These are phyloP conservation scores for Drosophila azteca DNA, from an alignment of 1,140 invertebrate species.

Conservation along the genomic window DNA sequence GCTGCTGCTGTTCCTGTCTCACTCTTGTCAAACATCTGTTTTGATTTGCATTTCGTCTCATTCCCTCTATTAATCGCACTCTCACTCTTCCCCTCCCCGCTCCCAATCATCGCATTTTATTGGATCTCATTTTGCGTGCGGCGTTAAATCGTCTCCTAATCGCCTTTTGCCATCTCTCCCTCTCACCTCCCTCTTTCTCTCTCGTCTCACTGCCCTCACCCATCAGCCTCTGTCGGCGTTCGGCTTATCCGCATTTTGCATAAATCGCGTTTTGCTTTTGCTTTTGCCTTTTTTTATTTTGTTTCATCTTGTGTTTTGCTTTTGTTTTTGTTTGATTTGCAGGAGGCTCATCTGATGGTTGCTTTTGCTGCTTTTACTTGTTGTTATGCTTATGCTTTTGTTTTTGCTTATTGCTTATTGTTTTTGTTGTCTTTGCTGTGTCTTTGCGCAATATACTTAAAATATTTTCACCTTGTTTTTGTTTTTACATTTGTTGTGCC, in stretches of 20 bases:
- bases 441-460: conserved; percentile 50
- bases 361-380: conserved; percentile 17
- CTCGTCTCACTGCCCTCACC: no score
- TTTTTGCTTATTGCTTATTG: conserved; percentile 27
- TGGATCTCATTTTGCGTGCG: conserved; percentile 71
- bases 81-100: background rate
- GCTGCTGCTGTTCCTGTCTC: conserved; percentile 24
- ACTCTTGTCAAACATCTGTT: conserved; percentile 74
- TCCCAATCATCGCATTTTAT: conserved; percentile 57
- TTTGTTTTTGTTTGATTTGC: conserved; percentile 31
- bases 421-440: conserved; percentile 12
- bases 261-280: conserved; percentile 60
- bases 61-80: no score
- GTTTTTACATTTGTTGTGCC: conserved; percentile 34
- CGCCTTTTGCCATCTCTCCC: conserved; percentile 23
- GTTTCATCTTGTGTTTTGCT: conserved; percentile 14
- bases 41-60: conserved; percentile 33
- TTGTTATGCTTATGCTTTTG: conserved; percentile 18
- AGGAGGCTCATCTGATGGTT: conserved; percentile 2
- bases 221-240: background rate
- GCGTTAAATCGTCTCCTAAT: conserved; percentile 73
- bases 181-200: no score
- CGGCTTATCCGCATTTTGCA: conserved; percentile 52
- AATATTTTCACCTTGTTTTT: conserved; percentile 66
- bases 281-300: conserved; percentile 19